Evolutionary conservation across 2,888 invertebrate genomes (phyloP), one percentile per base, ranked within the genome.

Genomic region (Drosophila neutralis): DNA sequence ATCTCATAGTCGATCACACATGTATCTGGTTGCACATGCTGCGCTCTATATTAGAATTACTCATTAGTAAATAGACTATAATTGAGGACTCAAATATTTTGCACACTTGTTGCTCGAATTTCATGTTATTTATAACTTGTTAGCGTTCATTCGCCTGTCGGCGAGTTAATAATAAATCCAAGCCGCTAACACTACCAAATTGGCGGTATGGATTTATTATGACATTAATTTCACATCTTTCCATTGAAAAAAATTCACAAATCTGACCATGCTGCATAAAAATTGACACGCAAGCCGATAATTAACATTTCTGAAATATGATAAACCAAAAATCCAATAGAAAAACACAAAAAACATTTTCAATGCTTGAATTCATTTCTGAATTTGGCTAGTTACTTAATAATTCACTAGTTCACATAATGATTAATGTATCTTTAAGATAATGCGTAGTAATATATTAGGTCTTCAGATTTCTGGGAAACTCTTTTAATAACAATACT

Each of bases 61-160:
- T n/a, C 76, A 80, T 78, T 78, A 80, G 77, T 52, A 54, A 27
- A 33, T 21, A 52, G 36, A 36, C 60, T 63, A 56, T 76, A 80
- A 78, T 78, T 51, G 53, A 51, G 38, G 48, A 52, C 27, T 57
- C 73, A 78, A 80, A 78, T 76, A 76, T 77, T 73, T 69, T 76
- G 1, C 15, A 66, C 51, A 70, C 10, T 65, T 53, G 10, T 24
- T 62, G 58, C 40, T 75, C 56, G 56, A 54, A 31, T 29, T 73
- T 57, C 40, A n/a, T 24, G 33, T 74, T 76, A 57, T 54, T 57
- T 11, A 24, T 45, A 56, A 49, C 33, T 69, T 35, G 38, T 59
- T 57, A 38, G 38, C 38, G 38, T 56, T 60, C 35, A 42, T 65
- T 52, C 35, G 57, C 33, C 57, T 48, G 48, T 33, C n/a, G 35